phyloP scores from a whole-genome alignment of 2,888 invertebrate genomes.

The Globia sparganii region DNA sequence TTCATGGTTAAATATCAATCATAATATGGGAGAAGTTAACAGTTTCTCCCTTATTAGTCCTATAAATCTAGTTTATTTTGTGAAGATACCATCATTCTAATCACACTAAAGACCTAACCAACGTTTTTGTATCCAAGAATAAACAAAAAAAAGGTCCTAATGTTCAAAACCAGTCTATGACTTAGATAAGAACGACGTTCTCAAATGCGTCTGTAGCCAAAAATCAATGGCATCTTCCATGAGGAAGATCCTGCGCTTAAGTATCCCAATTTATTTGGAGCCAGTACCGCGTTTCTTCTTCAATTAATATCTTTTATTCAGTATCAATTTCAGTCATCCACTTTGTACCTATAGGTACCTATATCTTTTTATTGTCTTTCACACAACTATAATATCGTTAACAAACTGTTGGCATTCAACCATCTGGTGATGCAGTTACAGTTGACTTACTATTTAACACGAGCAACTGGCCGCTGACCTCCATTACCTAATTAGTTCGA shows the following conservation, averaged over 20 bases:
- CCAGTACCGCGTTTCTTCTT: neutral
- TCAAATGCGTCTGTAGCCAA: neutral
- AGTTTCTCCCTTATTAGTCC: neutral
- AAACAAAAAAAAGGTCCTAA: neutral
- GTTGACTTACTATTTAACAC: constrained; percentile 31
- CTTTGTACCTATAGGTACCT: neutral
- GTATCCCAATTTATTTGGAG: neutral
- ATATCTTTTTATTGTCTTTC: neutral
- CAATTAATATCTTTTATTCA: neutral
- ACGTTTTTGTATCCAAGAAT: neutral
- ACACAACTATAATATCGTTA: neutral
- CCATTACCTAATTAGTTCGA: constrained; percentile 24
- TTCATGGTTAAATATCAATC: constrained; percentile 1
- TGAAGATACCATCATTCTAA: neutral
- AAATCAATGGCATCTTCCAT: neutral
- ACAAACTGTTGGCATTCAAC: neutral
- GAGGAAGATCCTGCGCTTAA: neutral
- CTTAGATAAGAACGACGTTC: neutral
- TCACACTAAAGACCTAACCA: neutral
- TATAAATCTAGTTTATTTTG: neutral
- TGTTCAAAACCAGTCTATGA: neutral
- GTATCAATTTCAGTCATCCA: no score
- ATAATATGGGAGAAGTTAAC: neutral
- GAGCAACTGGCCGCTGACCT: constrained; percentile 34
- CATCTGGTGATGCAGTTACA: constrained; percentile 17